A percentile compares a stretch with the other conserved stretches of the same genome.
Conservation (phyloP, 2,797 vertebrate genomes). For the Sciurus carolinensis region DNA sequence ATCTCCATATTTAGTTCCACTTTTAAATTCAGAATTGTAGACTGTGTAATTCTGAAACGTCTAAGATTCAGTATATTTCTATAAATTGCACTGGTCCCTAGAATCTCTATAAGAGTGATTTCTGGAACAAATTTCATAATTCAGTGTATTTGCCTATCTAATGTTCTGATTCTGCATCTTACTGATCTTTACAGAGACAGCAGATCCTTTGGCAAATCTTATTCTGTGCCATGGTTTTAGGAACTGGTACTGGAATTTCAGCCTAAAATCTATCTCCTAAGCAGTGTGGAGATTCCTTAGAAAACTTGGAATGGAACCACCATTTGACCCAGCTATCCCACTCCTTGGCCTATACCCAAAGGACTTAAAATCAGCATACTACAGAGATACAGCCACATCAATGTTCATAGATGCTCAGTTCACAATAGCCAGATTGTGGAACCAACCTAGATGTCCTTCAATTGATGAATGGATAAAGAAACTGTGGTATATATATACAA, state of each 20-base stretch:
- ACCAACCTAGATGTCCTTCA: no score
- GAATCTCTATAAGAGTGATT: not conserved
- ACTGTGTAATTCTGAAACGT: conserved; percentile 14
- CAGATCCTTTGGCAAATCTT: not conserved
- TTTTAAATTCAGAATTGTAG: not conserved
- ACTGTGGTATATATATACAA: no score
- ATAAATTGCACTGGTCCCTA: not conserved
- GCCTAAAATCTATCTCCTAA: not conserved
- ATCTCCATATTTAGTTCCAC: not conserved
- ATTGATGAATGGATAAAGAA: no score
- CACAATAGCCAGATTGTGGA: no score
- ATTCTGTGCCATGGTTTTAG: not conserved
- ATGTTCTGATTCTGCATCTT: not conserved
- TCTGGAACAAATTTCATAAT: not conserved
- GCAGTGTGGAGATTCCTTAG: no score
- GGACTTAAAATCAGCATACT: no score
- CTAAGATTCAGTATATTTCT: not conserved
- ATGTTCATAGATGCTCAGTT: no score
- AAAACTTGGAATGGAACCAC: no score
- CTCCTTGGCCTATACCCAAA: no score
- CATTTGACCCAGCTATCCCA: no score
- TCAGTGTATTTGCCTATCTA: not conserved
- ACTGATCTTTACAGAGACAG: not conserved
- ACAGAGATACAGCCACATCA: no score
- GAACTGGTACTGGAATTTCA: not conserved